These are phyloP conservation scores for Coluber constrictor DNA, from an alignment of 2,797 vertebrate species.

Conservation along the genomic window DNA sequence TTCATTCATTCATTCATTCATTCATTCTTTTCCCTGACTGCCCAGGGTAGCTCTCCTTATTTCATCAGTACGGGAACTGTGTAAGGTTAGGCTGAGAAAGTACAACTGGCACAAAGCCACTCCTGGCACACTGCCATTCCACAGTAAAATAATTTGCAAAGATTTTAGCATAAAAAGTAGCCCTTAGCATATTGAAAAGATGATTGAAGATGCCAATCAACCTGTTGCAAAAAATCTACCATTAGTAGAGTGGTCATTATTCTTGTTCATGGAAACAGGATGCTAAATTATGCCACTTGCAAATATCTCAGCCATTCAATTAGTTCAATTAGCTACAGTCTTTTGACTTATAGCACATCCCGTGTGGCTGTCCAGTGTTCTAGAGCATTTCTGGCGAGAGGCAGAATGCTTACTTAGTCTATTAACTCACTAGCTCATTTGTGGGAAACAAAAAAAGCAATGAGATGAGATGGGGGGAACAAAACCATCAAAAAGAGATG, in stretches of 20 bases:
- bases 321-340: neutral
- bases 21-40: neutral
- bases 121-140: neutral
- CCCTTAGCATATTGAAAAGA: neutral
- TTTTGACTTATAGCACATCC: neutral
- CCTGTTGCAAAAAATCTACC: neutral
- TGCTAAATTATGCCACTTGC: slow-evolving; percentile 10
- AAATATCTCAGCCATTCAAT: neutral
- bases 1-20: neutral
- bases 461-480: neutral
- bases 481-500: neutral
- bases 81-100: neutral
- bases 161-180: neutral
- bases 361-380: neutral
- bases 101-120: neutral
- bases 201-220: neutral
- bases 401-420: neutral
- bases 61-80: neutral
- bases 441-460: neutral
- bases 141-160: neutral
- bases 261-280: neutral
- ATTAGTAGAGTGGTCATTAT: slow-evolving; percentile 4
- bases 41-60: neutral
- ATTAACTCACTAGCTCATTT: neutral
- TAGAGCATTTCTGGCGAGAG: neutral